Base-by-base conservation (phyloP, 2,797 vertebrate species). In the Micromesistius poutassou region DNA sequence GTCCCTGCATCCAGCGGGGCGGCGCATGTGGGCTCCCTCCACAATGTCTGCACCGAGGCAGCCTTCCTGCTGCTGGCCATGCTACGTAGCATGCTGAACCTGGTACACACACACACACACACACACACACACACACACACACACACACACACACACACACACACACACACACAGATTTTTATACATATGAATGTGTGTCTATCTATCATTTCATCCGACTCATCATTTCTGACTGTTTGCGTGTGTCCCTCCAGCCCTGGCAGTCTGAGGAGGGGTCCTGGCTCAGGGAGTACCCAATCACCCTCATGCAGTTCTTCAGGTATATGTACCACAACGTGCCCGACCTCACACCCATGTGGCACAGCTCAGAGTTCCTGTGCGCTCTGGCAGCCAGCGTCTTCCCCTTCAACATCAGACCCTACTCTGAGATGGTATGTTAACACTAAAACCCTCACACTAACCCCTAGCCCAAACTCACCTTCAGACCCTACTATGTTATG, bases 181-280 rank as follows among this genome's bases (percentile, higher is more conserved):
- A 5, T 14, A 4, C 16, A 50, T 5, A 1, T n/a, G n/a, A n/a
- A n/a, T 19, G 13, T 5, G 14, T n/a, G 5, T 50, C 14, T 22
- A 22, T 62, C 19, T 62, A 22, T 1, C 50, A 28, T 28, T 68
- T 68, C 5, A 19, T 62, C 50, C 7, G 33, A 33, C 33, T 4
- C 33, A 4, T 33, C 0, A 35, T 35, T 35, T 35, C 6, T 35
- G 33, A 5, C 50, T 28, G 36, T 13, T 28, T 30, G 31, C 7
- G 9, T 68, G 33, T 77, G 70, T 74, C 12, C 66, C 73, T 72
- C 0, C 85, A 99, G 98, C 98, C 98, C 0, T 99, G 98, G 98
- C 98, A 99, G 88, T 99, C 98, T 0, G 98, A 99, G 89, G 98
- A 99, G 83, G 98, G 98, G 0, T 99, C 98, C 25, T 99, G 98